Conservation (phyloP, 2,888 invertebrate species). For the Machimus atricapillus region DNA sequence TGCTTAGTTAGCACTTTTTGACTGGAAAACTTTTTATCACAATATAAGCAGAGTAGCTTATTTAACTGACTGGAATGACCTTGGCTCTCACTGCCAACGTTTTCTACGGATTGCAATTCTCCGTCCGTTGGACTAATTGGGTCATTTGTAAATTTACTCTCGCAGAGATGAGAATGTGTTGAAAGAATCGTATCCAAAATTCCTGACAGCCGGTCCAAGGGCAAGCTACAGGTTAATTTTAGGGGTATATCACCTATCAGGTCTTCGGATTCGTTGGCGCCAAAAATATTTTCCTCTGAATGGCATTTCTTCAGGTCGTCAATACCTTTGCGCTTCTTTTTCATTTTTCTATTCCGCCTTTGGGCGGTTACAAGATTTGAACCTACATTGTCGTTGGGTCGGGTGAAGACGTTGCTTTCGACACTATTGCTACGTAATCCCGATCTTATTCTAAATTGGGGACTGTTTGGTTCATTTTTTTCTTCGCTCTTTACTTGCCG, state of each 20-base stretch:
- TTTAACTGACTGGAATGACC: conserved; percentile 45
- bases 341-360: neutral
- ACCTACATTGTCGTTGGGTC: conserved; percentile 29
- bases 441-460: conserved; percentile 46
- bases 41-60: conserved; percentile 61
- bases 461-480: neutral
- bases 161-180: neutral
- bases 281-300: conserved; percentile 41
- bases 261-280: neutral
- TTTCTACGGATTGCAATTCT: neutral
- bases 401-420: conserved; percentile 45
- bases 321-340: conserved; percentile 46
- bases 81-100: neutral
- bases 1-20: conserved; percentile 60
- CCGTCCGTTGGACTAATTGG: neutral
- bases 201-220: conserved; percentile 58
- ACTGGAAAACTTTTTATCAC: conserved; percentile 63
- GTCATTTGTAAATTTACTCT: neutral
- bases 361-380: neutral
- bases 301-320: conserved; percentile 20
- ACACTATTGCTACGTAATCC: conserved; percentile 49
- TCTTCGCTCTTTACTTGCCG: conserved; percentile 40
- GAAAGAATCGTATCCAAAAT: conserved; percentile 52
- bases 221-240: conserved; percentile 55
- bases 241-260: neutral